Base-by-base conservation (phyloP, 2,797 vertebrate genomes). In the Pelochelys cantorii region DNA sequence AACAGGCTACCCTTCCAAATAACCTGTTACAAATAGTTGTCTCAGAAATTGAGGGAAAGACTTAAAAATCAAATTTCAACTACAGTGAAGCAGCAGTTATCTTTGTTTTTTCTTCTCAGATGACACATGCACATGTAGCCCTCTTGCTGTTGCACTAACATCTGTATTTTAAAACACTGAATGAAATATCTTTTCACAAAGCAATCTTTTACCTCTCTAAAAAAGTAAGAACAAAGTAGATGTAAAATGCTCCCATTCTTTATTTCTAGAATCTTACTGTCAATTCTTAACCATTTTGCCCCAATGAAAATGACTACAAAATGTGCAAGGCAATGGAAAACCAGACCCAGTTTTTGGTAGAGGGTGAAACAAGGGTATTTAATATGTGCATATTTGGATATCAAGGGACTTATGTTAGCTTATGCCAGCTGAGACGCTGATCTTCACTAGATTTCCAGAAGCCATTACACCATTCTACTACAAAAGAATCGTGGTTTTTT, bases 101-200 rank as follows among this genome's bases (percentile, higher is more conserved):
- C 11, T 77, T 83, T 74, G 42, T 15, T 75, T 65, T 52, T 6
- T 7, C 57, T 92, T 53, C 48, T 79, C 22, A 29, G 84, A 9
- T 22, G 34, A 74, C 34, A 60, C 23, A 5, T 85, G 55, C 34
- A 84, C 81, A 54, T 1, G 1, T 25, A 86, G 3, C 56, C 31
- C 7, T n/a, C 62, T 92, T 1, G 0, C 62, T 29, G 14, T 74
- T 68, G 23, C 14, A 68, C 52, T 81, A 82, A 85, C 20, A 18
- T 79, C 60, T 89, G 18, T 52, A 59, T 84, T 84, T 95, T 57
- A 89, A 85, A 92, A 75, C 42, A 57, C 2, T 2, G 68, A n/a
- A 78, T 53, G 11, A 78, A 79, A 27, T 60, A 0, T 12, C 79
- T 84, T 88, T 93, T 57, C 15, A 11, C 37, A 82, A 89, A 29